phyloP scores from a whole-genome alignment of 2,888 invertebrate species.

The Nomada hirtipes region DNA sequence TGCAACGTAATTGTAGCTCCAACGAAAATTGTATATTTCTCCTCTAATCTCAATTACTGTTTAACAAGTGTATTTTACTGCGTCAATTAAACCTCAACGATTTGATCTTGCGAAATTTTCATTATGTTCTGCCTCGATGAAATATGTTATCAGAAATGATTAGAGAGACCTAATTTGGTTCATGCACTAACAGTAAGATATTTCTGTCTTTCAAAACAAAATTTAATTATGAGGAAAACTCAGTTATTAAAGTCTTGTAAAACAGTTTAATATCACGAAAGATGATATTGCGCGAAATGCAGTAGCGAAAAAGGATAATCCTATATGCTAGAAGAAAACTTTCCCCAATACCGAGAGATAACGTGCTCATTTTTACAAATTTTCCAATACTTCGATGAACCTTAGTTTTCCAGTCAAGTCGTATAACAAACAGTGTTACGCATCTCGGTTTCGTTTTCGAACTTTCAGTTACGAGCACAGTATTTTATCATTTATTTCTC shows the following conservation, averaged over 20 bases:
- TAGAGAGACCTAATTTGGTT: not conserved
- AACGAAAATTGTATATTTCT: not conserved
- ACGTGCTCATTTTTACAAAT: not conserved
- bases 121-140: not conserved
- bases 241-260: too few relatives aligned
- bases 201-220: not conserved
- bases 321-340: not conserved
- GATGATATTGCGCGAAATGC: too few relatives aligned
- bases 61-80: too few relatives aligned
- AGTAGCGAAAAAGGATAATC: not conserved
- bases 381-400: not conserved
- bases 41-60: not conserved
- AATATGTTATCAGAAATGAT: not conserved
- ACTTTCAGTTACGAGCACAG: not conserved
- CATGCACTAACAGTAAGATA: not conserved
- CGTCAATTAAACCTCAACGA: not conserved
- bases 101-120: not conserved
- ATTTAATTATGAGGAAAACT: too few relatives aligned
- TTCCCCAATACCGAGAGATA: not conserved
- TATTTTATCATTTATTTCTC: too few relatives aligned
- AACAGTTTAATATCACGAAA: too few relatives aligned
- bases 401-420: not conserved
- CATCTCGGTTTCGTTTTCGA: not conserved
- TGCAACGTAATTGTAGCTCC: not conserved
- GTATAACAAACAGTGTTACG: not conserved